These are phyloP conservation scores for Sprattus sprattus DNA, from an alignment of 2,113 vertebrate species.

Conservation along the genomic window DNA sequence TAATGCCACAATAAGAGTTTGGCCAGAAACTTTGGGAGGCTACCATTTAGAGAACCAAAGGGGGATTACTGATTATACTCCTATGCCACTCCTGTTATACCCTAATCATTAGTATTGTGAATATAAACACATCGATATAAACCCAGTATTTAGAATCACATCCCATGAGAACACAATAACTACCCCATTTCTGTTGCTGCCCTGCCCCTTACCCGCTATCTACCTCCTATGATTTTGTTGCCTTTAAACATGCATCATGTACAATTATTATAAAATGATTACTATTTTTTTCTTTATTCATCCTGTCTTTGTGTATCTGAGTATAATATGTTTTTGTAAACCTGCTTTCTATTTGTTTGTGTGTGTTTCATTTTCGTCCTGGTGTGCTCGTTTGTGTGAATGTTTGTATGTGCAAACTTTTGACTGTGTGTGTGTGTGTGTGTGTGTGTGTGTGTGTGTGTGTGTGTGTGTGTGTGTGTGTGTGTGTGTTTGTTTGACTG, in stretches of 20 bases:
- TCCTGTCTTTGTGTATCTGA: constrained; percentile 57
- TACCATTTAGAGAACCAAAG: constrained; percentile 2
- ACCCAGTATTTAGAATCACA: constrained; percentile 7
- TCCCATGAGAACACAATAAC: not conserved
- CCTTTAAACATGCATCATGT: constrained; percentile 62
- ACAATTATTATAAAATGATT: constrained; percentile 62
- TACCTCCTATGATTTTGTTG: constrained; percentile 70
- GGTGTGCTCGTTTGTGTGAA: not conserved
- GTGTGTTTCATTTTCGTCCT: constrained; percentile 35
- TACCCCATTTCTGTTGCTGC: not conserved
- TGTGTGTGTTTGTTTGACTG: not conserved
- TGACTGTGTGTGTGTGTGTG: not conserved
- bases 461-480: not conserved
- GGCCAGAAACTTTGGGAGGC: not conserved
- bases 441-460: constrained; percentile 17
- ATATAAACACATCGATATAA: not conserved
- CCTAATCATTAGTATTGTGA: constrained; percentile 45
- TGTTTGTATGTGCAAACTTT: not conserved
- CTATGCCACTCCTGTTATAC: constrained; percentile 46
- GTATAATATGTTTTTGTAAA: not conserved
- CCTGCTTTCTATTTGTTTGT: constrained; percentile 46
- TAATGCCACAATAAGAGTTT: constrained; percentile 29
- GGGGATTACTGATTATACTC: constrained; percentile 57
- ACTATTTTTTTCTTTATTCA: constrained; percentile 63
- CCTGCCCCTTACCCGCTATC: constrained; percentile 59